Evolutionary conservation across 2,888 invertebrate genomes (phyloP).

Genomic region (Tridacna crocea): DNA sequence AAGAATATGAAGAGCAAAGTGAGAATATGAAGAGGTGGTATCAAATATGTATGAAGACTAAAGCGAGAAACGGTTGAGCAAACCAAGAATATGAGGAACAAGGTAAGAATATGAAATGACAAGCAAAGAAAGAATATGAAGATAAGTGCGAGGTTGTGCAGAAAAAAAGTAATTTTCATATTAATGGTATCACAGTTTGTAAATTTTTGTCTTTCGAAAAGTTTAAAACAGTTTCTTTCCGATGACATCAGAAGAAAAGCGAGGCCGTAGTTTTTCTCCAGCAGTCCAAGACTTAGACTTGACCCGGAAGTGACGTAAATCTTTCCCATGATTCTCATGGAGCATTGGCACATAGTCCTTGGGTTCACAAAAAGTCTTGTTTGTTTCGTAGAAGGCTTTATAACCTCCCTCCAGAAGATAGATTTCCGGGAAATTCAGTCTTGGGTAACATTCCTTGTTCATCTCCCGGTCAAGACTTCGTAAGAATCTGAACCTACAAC

Average conservation of each 20-base stretch:
- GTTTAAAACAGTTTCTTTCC: slow-evolving; percentile 12
- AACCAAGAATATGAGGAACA: too few relatives aligned
- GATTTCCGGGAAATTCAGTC: slow-evolving; percentile 94
- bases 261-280: slow-evolving; percentile 47
- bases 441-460: slow-evolving; percentile 92
- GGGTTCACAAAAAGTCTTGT: slow-evolving; percentile 89
- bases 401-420: slow-evolving; percentile 96
- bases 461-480: slow-evolving; percentile 92
- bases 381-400: slow-evolving; percentile 89
- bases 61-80: too few relatives aligned
- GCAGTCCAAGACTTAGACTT: slow-evolving; percentile 89
- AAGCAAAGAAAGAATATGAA: too few relatives aligned
- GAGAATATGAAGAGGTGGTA: too few relatives aligned
- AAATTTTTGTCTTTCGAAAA: too few relatives aligned
- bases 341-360: slow-evolving; percentile 92
- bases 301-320: slow-evolving; percentile 89
- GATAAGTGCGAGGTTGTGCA: too few relatives aligned
- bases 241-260: neutral
- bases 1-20: too few relatives aligned
- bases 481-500: slow-evolving; percentile 90
- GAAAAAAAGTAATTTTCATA: too few relatives aligned
- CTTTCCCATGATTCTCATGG: slow-evolving; percentile 90
- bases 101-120: too few relatives aligned
- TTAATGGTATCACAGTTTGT: too few relatives aligned
- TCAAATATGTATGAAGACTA: too few relatives aligned